phyloP scores from a whole-genome alignment of 2,113 vertebrate species.

The Trogon melanurus region DNA sequence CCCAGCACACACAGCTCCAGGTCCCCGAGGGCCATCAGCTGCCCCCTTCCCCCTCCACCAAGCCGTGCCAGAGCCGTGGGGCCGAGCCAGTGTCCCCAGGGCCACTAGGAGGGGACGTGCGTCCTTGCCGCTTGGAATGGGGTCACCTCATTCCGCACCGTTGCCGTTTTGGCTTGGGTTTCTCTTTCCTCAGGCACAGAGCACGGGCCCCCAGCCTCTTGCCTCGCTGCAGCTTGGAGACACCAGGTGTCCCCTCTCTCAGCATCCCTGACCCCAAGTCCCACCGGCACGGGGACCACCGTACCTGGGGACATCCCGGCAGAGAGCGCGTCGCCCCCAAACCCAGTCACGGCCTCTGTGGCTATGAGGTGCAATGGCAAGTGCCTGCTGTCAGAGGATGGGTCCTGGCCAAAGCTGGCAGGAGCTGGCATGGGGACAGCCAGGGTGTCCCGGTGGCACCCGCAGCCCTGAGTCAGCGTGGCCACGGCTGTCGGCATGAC shows the following conservation, averaged over 20 bases:
- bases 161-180: not conserved
- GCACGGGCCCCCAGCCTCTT: not conserved
- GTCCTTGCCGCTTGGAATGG: rapidly evolving
- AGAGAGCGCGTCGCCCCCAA: not conserved
- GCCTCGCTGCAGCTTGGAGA: not conserved
- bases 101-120: rapidly evolving
- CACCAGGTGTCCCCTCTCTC: not conserved
- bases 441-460: constrained; percentile 17
- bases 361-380: not conserved
- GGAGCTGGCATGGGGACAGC: not conserved
- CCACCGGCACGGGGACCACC: rapidly evolving
- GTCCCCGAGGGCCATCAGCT: not conserved
- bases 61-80: rapidly evolving
- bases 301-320: rapidly evolving
- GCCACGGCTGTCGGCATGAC: not conserved
- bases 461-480: not conserved
- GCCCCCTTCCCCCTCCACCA: not conserved
- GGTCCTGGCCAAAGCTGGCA: not conserved
- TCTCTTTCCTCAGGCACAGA: not conserved
- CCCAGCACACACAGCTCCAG: rapidly evolving
- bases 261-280: not conserved
- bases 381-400: not conserved
- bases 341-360: rapidly evolving
- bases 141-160: not conserved
- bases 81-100: not conserved